Evolutionary conservation across 1,140 invertebrate genomes (phyloP).

Genomic region (Mylabris phalerata): DNA sequence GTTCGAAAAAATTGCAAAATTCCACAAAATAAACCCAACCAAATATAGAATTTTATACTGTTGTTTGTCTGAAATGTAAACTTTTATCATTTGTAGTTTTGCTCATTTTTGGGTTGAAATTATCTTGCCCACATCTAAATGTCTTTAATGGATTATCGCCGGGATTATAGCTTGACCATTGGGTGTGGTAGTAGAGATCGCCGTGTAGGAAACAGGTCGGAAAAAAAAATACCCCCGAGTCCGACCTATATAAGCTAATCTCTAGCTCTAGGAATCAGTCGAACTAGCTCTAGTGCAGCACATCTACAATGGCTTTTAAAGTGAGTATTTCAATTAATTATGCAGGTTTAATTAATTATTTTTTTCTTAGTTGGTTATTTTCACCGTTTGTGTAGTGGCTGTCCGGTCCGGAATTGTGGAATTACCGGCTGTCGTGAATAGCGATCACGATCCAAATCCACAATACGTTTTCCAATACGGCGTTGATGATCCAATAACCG

Average conservation of each 20-base stretch:
- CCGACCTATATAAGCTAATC: conserved; percentile 14
- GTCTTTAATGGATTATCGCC: too few relatives aligned
- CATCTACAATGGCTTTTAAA: conserved; percentile 30
- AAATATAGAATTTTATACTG: background rate
- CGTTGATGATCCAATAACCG: conserved; percentile 50
- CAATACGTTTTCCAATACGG: conserved; percentile 50
- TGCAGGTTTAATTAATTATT: background rate
- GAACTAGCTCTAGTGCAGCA: conserved; percentile 7
- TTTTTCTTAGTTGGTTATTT: conserved; percentile 15
- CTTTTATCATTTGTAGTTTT: background rate
- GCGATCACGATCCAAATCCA: conserved; percentile 41
- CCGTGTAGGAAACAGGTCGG: conserved; percentile 6
- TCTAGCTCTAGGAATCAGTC: conserved; percentile 4
- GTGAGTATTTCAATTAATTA: conserved; percentile 12
- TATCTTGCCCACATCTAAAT: too few relatives aligned
- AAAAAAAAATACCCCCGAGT: background rate
- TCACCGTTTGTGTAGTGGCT: conserved; percentile 7
- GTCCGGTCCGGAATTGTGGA: background rate
- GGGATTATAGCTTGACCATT: conserved; percentile 13
- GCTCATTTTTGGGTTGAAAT: too few relatives aligned
- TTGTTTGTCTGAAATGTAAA: background rate
- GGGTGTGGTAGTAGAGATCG: conserved; percentile 18
- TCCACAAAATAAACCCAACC: too few relatives aligned
- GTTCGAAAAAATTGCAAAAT: background rate
- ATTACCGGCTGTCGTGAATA: background rate